phyloP scores from a whole-genome alignment of 2,888 invertebrate species.

The Eurytoma adleriae region DNA sequence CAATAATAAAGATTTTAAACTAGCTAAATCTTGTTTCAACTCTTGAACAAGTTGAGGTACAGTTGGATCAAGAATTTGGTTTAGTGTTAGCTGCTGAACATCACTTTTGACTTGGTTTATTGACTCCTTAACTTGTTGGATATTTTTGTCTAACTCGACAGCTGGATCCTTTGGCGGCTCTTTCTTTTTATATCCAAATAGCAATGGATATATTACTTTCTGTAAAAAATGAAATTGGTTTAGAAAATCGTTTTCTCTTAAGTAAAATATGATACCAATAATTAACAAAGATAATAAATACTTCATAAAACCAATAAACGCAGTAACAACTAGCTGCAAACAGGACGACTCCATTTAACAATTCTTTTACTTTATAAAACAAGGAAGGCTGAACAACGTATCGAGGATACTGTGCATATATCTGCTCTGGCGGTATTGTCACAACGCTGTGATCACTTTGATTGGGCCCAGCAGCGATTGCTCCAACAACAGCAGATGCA shows the following conservation, averaged over 20 bases:
- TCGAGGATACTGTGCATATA: slow-evolving; percentile 61
- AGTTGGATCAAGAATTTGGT: slow-evolving; percentile 67
- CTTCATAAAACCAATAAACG: slow-evolving; percentile 89
- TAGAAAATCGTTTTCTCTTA: no score
- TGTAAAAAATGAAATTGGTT: slow-evolving; percentile 66
- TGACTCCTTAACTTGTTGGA: slow-evolving; percentile 83
- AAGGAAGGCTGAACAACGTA: slow-evolving; percentile 72
- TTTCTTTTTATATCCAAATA: slow-evolving; percentile 83
- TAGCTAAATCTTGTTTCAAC: slow-evolving; percentile 73
- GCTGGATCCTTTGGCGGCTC: slow-evolving; percentile 83
- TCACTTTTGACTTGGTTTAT: slow-evolving; percentile 83
- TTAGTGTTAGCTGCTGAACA: slow-evolving; percentile 77
- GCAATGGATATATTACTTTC: slow-evolving; percentile 81
- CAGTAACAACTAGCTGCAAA: slow-evolving; percentile 88
- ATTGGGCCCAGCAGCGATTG: background rate
- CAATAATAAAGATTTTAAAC: slow-evolving; percentile 72
- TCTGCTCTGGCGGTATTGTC: slow-evolving; percentile 65
- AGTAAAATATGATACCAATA: background rate
- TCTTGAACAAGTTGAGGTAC: slow-evolving; percentile 72
- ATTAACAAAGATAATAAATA: slow-evolving; percentile 69
- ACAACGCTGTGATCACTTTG: slow-evolving; percentile 66
- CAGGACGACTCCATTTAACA: slow-evolving; percentile 84
- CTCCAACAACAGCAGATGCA: slow-evolving; percentile 70
- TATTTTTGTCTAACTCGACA: slow-evolving; percentile 82
- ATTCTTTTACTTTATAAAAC: slow-evolving; percentile 81